phyloP scores from a whole-genome alignment of 2,888 invertebrate genomes.

The Drosophila silvestris region DNA sequence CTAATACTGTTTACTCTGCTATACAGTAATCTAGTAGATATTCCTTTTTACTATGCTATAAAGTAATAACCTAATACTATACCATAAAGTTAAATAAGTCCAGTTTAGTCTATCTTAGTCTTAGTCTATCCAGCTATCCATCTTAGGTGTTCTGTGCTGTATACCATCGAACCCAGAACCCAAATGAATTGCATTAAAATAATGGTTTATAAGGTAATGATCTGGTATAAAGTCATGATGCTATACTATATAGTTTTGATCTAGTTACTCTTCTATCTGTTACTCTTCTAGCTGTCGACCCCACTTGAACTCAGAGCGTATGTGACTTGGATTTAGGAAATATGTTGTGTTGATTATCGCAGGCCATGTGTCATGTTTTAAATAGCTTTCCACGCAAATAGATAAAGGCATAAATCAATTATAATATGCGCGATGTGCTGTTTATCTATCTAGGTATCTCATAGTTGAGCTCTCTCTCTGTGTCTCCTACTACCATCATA shows the following conservation, averaged over 20 bases:
- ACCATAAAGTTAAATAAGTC: background rate
- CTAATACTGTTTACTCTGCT: too few relatives aligned
- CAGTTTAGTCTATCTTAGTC: background rate
- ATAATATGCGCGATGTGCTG: background rate
- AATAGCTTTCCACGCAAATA: background rate
- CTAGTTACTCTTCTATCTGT: background rate
- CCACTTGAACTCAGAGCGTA: background rate
- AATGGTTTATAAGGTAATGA: background rate
- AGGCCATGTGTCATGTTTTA: background rate
- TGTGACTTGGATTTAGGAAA: background rate
- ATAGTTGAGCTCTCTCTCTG: background rate
- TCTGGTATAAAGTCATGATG: background rate
- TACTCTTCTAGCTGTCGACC: background rate
- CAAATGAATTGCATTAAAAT: background rate
- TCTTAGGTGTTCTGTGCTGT: background rate
- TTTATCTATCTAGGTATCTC: constrained; percentile 23
- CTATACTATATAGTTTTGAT: background rate
- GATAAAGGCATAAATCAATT: constrained; percentile 4
- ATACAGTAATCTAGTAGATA: too few relatives aligned
- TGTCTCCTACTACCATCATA: background rate
- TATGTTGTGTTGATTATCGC: background rate
- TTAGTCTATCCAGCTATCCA: background rate
- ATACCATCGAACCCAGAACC: background rate
- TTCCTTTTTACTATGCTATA: too few relatives aligned
- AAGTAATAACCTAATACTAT: too few relatives aligned